phyloP scores from a whole-genome alignment of 2,888 invertebrate species.

The Vesta saturnalis region DNA sequence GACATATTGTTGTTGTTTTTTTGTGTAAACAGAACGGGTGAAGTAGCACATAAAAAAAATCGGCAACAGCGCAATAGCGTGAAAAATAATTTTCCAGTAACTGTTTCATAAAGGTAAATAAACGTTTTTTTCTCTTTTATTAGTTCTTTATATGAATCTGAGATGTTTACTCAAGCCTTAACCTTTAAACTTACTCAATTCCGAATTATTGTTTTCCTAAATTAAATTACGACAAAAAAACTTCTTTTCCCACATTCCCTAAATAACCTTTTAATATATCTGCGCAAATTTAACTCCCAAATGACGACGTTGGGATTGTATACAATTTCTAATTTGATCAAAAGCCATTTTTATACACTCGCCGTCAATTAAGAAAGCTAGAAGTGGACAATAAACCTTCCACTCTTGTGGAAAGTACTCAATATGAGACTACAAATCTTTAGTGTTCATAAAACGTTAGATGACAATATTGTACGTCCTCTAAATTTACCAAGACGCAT shows the following conservation, averaged over 20 bases:
- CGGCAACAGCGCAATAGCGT: background rate
- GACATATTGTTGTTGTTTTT: slow-evolving; percentile 9
- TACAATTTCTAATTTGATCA: background rate
- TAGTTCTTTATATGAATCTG: background rate
- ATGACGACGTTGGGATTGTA: too few species aligned
- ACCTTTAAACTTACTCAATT: background rate
- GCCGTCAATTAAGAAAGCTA: background rate
- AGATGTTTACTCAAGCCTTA: background rate
- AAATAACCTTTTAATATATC: background rate
- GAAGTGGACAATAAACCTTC: background rate
- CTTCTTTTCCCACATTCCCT: background rate
- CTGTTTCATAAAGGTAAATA: background rate
- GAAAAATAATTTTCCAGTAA: background rate
- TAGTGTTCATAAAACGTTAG: background rate
- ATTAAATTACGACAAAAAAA: background rate
- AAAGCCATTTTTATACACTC: background rate
- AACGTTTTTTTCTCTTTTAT: background rate
- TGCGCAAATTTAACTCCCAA: background rate
- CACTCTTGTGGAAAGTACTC: background rate
- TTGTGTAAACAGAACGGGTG: slow-evolving; percentile 4
- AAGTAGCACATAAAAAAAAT: slow-evolving; percentile 3
- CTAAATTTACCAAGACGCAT: background rate
- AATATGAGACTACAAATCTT: background rate
- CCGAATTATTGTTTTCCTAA: background rate
- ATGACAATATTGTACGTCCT: background rate